These are phyloP conservation scores for Wasmannia auropunctata DNA, from an alignment of 1,140 invertebrate species.

Conservation along the genomic window DNA sequence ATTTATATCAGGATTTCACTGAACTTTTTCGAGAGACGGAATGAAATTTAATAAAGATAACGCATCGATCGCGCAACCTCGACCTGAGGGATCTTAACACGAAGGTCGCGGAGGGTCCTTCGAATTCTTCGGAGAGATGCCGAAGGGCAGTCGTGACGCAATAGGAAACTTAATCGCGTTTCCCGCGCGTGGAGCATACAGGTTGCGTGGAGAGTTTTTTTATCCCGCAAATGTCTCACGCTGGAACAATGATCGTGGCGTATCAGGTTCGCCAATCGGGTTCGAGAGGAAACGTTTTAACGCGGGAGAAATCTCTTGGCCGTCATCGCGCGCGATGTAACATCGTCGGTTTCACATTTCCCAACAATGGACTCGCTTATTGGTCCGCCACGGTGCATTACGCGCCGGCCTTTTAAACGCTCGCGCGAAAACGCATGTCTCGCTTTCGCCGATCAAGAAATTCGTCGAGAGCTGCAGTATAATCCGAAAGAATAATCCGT, in stretches of 20 bases:
- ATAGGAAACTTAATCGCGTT: background rate
- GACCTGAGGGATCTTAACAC: background rate
- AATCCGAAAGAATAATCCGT: background rate
- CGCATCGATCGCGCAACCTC: background rate
- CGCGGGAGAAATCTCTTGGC: slow-evolving; percentile 25
- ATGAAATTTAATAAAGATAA: slow-evolving; percentile 25
- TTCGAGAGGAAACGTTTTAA: slow-evolving; percentile 33
- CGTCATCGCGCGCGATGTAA: background rate
- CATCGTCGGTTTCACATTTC: slow-evolving; percentile 24
- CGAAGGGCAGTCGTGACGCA: background rate
- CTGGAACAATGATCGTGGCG: slow-evolving; percentile 19
- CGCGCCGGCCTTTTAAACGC: slow-evolving; percentile 17
- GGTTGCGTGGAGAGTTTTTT: background rate
- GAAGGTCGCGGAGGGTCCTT: background rate
- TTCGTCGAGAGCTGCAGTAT: background rate
- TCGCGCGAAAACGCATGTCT: background rate
- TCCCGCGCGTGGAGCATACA: background rate
- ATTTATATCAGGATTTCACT: background rate
- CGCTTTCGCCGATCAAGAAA: background rate
- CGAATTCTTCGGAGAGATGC: background rate
- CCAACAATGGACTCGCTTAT: slow-evolving; percentile 55
- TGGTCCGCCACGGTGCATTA: slow-evolving; percentile 50
- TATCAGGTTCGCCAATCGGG: slow-evolving; percentile 10
- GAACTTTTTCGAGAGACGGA: background rate
- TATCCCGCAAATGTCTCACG: background rate